A percentile compares a stretch with the other conserved stretches of the same genome.
These are phyloP conservation scores for Tetramorium simillimum DNA, from an alignment of 1,140 invertebrate genomes.

Conservation along the genomic window DNA sequence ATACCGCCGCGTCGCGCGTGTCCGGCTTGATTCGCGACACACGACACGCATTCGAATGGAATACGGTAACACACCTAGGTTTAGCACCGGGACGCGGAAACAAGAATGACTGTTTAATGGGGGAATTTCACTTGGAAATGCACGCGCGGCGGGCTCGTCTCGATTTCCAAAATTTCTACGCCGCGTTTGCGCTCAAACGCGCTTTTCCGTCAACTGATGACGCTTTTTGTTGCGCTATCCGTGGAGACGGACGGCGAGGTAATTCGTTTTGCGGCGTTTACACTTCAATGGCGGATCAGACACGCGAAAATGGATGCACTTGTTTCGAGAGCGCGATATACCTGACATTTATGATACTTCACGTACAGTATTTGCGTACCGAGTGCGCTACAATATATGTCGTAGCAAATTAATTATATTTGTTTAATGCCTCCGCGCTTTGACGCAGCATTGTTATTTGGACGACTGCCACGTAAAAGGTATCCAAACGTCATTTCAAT, in stretches of 20 bases:
- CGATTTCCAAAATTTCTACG: conserved; percentile 25
- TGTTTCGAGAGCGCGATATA: conserved; percentile 28
- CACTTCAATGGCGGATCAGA: conserved; percentile 4
- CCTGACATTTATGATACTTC: conserved; percentile 41
- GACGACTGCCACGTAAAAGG: neutral
- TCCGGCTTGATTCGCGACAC: neutral
- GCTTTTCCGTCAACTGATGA: neutral
- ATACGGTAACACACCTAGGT: conserved; percentile 17
- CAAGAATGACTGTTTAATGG: conserved; percentile 21
- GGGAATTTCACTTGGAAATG: conserved; percentile 46
- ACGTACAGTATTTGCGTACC: neutral
- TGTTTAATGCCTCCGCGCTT: neutral
- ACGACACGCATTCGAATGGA: neutral
- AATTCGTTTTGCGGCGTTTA: conserved; percentile 47
- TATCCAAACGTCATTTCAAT: neutral
- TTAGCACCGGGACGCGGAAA: conserved; percentile 1
- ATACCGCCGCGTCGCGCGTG: neutral
- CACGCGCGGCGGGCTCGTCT: neutral
- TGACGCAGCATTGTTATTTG: neutral
- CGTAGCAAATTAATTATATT: conserved; percentile 46
- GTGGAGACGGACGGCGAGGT: neutral
- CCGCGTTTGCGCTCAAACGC: conserved; percentile 16
- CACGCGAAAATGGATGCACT: conserved; percentile 39
- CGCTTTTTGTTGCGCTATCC: conserved; percentile 20
- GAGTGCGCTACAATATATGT: conserved; percentile 21